Conservation (phyloP, 2,797 vertebrate genomes). For the Acomys russatus region DNA sequence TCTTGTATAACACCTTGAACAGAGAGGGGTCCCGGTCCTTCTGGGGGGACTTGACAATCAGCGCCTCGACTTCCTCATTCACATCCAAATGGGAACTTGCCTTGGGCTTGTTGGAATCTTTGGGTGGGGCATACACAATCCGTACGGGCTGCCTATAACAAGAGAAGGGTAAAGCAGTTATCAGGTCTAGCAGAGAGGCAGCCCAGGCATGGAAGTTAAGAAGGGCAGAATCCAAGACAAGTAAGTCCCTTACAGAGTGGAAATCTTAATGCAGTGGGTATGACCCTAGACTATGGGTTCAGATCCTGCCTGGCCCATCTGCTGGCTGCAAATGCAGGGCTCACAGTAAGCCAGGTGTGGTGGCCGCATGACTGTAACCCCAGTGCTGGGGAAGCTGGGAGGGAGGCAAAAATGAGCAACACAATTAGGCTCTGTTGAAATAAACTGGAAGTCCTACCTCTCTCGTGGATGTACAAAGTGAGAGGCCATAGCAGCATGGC, state of each 20-base stretch:
- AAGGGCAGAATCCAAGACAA: not conserved
- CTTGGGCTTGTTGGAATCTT: conserved; percentile 81
- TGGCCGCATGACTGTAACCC: no score
- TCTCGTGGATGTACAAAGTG: not conserved
- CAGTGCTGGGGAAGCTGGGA: not conserved
- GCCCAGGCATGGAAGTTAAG: accelerated
- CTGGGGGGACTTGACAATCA: conserved; percentile 90
- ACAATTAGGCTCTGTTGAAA: not conserved
- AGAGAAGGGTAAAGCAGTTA: not conserved
- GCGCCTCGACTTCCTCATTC: conserved; percentile 94
- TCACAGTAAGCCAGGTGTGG: not conserved
- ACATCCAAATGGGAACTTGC: conserved; percentile 85
- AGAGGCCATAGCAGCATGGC: not conserved
- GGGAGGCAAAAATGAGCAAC: not conserved
- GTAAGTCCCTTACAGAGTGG: not conserved
- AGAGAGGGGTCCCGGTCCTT: conserved; percentile 93
- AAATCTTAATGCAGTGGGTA: accelerated
- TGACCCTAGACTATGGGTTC: not conserved
- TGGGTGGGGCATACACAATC: conserved; percentile 90
- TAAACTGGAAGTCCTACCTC: not conserved
- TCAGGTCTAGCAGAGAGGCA: accelerated
- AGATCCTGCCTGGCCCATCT: not conserved
- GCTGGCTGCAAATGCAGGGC: not conserved
- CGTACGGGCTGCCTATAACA: conserved; percentile 88
- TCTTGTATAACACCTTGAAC: conserved; percentile 94